Evolutionary conservation across 2,888 invertebrate species (phyloP).

Genomic region (Adelphocoris suturalis): DNA sequence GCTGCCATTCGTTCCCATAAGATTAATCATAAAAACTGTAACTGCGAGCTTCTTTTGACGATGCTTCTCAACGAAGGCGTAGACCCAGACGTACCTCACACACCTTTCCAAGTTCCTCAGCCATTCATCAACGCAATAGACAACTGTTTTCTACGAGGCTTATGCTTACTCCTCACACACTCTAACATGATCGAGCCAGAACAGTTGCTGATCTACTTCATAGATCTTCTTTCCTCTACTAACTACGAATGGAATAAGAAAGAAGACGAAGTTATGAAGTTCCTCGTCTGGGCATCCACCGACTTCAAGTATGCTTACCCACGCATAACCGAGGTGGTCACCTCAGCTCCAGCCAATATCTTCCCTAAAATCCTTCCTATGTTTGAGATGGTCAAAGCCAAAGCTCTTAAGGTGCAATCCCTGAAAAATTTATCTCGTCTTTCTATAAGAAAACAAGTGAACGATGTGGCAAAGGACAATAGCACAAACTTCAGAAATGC

Average conservation of each 20-base stretch:
- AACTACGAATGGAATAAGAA: neutral
- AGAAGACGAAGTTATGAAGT: slow-evolving; percentile 17
- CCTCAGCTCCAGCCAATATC: neutral
- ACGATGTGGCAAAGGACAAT: neutral
- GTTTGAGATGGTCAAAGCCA: slow-evolving; percentile 36
- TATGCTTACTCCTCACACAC: slow-evolving; percentile 26
- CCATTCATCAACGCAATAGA: slow-evolving; percentile 49
- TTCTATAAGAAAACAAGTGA: slow-evolving; percentile 40
- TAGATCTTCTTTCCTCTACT: neutral
- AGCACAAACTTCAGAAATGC: neutral
- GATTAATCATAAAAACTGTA: slow-evolving; percentile 62
- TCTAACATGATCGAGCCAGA: slow-evolving; percentile 60
- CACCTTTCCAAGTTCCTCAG: neutral
- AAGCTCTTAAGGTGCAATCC: slow-evolving; percentile 38
- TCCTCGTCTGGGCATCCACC: slow-evolving; percentile 60
- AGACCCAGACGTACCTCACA: slow-evolving; percentile 61
- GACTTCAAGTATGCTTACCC: slow-evolving; percentile 25
- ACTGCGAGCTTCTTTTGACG: slow-evolving; percentile 64
- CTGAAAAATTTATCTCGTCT: slow-evolving; percentile 49
- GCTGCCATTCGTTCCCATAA: slow-evolving; percentile 68
- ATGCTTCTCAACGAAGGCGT: slow-evolving; percentile 71
- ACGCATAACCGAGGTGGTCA: neutral
- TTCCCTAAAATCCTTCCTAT: slow-evolving; percentile 21
- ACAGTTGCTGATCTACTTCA: slow-evolving; percentile 22
- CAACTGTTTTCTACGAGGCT: slow-evolving; percentile 39